Evolutionary conservation across 92 coral and sea anemone species (phyloP).

Genomic region (Epizoanthus ramosus): DNA sequence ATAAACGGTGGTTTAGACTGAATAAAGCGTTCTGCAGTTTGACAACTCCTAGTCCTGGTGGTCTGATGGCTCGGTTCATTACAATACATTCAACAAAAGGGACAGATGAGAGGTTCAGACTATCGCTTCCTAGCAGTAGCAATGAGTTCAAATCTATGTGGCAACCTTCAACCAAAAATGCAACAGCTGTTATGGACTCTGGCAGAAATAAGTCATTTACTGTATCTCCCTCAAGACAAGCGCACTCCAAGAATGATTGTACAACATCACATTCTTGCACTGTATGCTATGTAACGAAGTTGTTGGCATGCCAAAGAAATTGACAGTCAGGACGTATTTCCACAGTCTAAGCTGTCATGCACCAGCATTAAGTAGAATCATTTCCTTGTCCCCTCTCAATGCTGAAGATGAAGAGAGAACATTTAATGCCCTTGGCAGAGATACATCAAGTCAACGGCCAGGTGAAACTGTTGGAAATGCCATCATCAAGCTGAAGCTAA

Average conservation of each 20-base stretch:
- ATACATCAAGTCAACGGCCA: slow-evolving; percentile 44
- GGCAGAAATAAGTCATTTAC: slow-evolving; percentile 29
- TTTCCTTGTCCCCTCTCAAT: slow-evolving; percentile 22
- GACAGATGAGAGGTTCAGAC: no score
- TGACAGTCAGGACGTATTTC: slow-evolving; percentile 26
- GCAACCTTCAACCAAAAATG: slow-evolving; percentile 8
- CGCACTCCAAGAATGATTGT: slow-evolving; percentile 35
- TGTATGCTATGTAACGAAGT: slow-evolving; percentile 31
- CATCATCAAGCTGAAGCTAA: slow-evolving; percentile 35
- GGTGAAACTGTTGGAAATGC: slow-evolving; percentile 33
- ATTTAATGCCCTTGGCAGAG: slow-evolving; percentile 24
- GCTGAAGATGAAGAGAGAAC: slow-evolving; percentile 44
- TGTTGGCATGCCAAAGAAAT: slow-evolving; percentile 32
- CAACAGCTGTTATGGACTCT: slow-evolving; percentile 24
- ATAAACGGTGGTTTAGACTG: no score
- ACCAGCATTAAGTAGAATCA: slow-evolving; percentile 9
- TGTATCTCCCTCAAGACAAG: slow-evolving; percentile 5
- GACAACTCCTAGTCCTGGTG: no score
- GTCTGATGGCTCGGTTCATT: no score
- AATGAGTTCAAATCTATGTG: slow-evolving; percentile 4
- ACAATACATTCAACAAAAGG: no score
- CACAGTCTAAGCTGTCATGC: slow-evolving; percentile 6
- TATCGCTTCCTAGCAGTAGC: no score
- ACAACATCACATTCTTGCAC: slow-evolving; percentile 33
- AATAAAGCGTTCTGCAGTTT: no score